These are phyloP conservation scores for Dicranocentrus wangi DNA, from an alignment of 2,888 invertebrate genomes.

Conservation along the genomic window DNA sequence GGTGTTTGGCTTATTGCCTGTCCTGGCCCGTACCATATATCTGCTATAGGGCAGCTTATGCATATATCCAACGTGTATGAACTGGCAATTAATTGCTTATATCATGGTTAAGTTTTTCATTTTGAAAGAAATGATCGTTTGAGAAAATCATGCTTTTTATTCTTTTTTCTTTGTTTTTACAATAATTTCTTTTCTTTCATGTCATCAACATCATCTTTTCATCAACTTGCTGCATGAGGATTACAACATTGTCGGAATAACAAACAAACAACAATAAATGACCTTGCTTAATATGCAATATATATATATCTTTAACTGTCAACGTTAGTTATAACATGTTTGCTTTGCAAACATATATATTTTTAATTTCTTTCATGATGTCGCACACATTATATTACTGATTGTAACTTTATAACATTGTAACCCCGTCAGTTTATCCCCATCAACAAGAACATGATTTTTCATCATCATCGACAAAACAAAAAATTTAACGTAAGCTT, in stretches of 20 bases:
- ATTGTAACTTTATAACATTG: conserved; percentile 40
- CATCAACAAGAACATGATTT: conserved; percentile 35
- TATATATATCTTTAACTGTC: conserved; percentile 20
- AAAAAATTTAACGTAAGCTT: conserved; percentile 32
- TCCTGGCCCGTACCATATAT: too few species aligned
- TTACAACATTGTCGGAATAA: conserved; percentile 39
- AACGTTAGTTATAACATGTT: conserved; percentile 27
- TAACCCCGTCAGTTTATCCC: conserved; percentile 7
- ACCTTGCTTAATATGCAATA: conserved; percentile 5
- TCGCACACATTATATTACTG: conserved; percentile 37
- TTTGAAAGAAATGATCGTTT: not conserved
- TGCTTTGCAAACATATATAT: conserved; percentile 6
- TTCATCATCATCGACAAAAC: conserved; percentile 21
- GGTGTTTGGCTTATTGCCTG: too few species aligned
- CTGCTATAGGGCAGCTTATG: too few species aligned
- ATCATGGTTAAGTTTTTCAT: too few species aligned
- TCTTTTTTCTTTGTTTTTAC: conserved; percentile 53
- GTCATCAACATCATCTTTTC: conserved; percentile 25
- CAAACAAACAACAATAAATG: conserved; percentile 43
- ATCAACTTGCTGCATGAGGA: conserved; percentile 47
- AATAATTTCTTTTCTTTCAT: conserved; percentile 43
- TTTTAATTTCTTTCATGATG: conserved; percentile 17
- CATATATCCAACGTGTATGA: too few species aligned
- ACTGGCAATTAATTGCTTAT: too few species aligned
- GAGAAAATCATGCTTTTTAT: conserved; percentile 59